Conservation (phyloP, 2,797 vertebrate species). For the Enteromius afrohamiltoni region DNA sequence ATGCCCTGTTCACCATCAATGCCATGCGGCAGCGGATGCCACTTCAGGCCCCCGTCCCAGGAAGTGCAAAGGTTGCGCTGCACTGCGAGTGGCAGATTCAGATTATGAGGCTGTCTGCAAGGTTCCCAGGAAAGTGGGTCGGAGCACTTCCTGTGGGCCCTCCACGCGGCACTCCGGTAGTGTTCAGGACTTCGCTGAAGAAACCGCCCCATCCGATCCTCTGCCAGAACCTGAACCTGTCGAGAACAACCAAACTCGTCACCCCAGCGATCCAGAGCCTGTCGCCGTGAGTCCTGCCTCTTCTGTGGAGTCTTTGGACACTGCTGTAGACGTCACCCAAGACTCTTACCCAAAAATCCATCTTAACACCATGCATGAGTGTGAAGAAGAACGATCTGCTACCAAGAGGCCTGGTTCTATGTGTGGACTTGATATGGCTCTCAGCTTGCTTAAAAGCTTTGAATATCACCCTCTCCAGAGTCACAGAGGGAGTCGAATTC, state of each 20-base stretch:
- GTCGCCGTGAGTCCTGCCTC: constrained; percentile 79
- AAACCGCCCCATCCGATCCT: constrained; percentile 61
- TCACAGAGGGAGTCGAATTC: constrained; percentile 85
- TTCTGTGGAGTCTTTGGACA: constrained; percentile 86
- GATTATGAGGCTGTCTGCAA: constrained; percentile 95
- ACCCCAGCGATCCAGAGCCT: constrained; percentile 71
- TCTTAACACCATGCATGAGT: constrained; percentile 62
- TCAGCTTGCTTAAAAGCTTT: constrained; percentile 80
- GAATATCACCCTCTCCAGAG: constrained; percentile 85
- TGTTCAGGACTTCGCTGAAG: constrained; percentile 70
- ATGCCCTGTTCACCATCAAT: constrained; percentile 61
- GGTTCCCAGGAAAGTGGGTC: constrained; percentile 85
- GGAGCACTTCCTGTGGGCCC: constrained; percentile 83
- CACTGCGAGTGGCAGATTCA: constrained; percentile 86
- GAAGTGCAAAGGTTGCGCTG: constrained; percentile 85
- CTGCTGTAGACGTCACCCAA: constrained; percentile 70
- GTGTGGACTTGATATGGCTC: constrained; percentile 80
- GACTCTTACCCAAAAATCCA: constrained; percentile 35
- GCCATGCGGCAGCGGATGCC: constrained; percentile 66
- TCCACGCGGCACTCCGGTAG: constrained; percentile 78
- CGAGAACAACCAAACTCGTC: constrained; percentile 28
- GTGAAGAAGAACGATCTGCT: constrained; percentile 70
- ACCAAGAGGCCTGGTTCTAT: constrained; percentile 59
- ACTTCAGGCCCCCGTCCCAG: constrained; percentile 71
- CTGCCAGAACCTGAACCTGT: constrained; percentile 30